Percentiles rank a stretch among this genome's conserved stretches.
These are phyloP conservation scores for Nomia melanderi DNA, from an alignment of 1,140 invertebrate species.

Conservation along the genomic window DNA sequence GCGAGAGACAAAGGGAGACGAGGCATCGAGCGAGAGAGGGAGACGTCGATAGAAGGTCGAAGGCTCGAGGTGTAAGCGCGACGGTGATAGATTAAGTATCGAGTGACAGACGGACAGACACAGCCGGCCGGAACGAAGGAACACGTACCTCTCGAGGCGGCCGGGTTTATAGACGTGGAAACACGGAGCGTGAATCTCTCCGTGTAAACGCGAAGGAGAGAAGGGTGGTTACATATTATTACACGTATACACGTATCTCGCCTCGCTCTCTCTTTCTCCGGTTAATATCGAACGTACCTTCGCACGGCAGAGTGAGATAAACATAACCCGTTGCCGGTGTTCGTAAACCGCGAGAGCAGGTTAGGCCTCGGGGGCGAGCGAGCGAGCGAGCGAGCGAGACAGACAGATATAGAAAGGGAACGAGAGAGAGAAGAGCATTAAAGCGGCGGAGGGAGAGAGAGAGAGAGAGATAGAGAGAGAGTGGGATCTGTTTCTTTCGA, in stretches of 20 bases:
- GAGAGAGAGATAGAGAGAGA: slow-evolving; percentile 30
- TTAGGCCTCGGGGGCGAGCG: slow-evolving; percentile 25
- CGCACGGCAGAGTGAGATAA: slow-evolving; percentile 22
- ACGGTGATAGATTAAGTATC: slow-evolving; percentile 46
- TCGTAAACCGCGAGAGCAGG: slow-evolving; percentile 34
- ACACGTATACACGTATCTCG: too few relatives aligned
- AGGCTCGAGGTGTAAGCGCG: slow-evolving; percentile 37
- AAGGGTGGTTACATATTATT: too few relatives aligned
- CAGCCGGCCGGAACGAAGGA: slow-evolving; percentile 51
- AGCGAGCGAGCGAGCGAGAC: background rate
- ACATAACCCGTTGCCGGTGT: slow-evolving; percentile 41
- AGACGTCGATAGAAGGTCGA: slow-evolving; percentile 41
- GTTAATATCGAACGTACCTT: slow-evolving; percentile 32
- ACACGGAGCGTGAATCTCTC: slow-evolving; percentile 45
- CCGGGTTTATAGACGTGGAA: slow-evolving; percentile 17
- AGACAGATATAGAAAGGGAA: slow-evolving; percentile 24
- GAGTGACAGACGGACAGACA: slow-evolving; percentile 34
- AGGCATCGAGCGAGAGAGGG: slow-evolving; percentile 14
- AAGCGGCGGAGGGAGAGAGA: slow-evolving; percentile 13
- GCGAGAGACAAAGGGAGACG: slow-evolving; percentile 1
- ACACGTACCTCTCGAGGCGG: slow-evolving; percentile 38
- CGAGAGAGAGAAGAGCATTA: too few relatives aligned
- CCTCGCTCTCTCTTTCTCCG: too few relatives aligned
- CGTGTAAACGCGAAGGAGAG: slow-evolving; percentile 35
- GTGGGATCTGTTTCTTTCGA: slow-evolving; percentile 7